Conservation (phyloP, 1,140 invertebrate species). For the Pseudomyrmex flavicornis region DNA sequence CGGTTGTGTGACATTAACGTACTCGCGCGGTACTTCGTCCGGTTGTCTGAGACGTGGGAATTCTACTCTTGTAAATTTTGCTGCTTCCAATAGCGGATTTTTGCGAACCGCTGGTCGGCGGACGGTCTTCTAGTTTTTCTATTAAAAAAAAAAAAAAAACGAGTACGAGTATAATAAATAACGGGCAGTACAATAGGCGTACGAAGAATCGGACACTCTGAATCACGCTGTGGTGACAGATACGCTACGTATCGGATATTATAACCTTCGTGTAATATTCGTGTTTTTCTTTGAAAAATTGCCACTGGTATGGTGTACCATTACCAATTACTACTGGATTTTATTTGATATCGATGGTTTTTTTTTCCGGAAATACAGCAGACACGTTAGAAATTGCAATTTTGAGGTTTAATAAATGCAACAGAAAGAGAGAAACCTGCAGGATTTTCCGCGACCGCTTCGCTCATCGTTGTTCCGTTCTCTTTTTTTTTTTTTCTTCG, state of each 20-base stretch:
- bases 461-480: conserved; percentile 46
- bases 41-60: conserved; percentile 20
- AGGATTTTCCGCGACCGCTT: conserved; percentile 29
- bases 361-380: not conserved
- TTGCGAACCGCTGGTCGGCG: not conserved
- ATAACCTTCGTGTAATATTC: not conserved
- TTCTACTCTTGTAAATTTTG: conserved; percentile 53
- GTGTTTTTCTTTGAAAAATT: not conserved
- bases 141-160: not conserved
- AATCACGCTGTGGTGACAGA: too few relatives aligned
- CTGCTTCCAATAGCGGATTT: conserved; percentile 37
- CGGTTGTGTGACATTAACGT: conserved; percentile 29
- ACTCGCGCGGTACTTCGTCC: conserved; percentile 41
- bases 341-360: not conserved
- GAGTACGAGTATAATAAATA: too few relatives aligned
- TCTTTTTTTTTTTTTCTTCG: not conserved
- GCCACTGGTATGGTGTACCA: not conserved
- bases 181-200: too few relatives aligned
- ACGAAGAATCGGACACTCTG: too few relatives aligned
- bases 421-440: conserved; percentile 43
- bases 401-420: too few relatives aligned
- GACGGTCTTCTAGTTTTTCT: conserved; percentile 44
- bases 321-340: not conserved
- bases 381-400: too few relatives aligned
- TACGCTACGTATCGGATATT: not conserved